A percentile compares a stretch with the other conserved stretches of the same genome.
Conservation (phyloP, 1,140 invertebrate species). For the Macrocentrus cingulum region DNA sequence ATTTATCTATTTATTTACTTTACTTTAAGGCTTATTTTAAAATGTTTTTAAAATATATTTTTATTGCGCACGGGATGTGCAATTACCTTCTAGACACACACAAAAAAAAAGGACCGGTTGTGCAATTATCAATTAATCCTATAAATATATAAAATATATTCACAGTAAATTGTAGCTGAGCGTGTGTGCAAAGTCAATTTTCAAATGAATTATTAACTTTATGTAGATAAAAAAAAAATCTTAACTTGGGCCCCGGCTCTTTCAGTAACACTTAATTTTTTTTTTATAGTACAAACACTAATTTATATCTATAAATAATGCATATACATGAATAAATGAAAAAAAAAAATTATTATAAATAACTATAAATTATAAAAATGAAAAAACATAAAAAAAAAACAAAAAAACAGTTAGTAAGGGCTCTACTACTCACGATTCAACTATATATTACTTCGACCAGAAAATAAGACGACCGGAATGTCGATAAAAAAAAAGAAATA, state of each 20-base stretch:
- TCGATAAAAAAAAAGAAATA: conserved; percentile 13
- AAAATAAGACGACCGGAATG: conserved; percentile 2
- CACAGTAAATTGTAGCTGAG: no score
- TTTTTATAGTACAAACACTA: conserved; percentile 59
- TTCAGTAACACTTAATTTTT: conserved; percentile 31
- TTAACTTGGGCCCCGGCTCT: conserved; percentile 29
- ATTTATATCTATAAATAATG: conserved; percentile 50
- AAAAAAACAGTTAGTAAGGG: conserved; percentile 44
- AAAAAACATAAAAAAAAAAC: conserved; percentile 32
- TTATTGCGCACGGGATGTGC: no score
- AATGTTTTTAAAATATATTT: no score
- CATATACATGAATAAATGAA: conserved; percentile 43
- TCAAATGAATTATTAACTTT: no score
- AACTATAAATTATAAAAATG: conserved; percentile 39
- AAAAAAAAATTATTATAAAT: background rate
- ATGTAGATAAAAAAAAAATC: conserved; percentile 1
- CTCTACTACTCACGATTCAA: conserved; percentile 59
- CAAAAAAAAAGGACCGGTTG: no score
- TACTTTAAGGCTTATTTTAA: no score
- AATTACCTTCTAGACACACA: no score
- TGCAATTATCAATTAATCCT: no score
- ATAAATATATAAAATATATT: no score
- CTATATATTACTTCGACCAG: conserved; percentile 45
- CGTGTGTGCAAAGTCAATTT: no score
- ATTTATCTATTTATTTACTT: no score